Percentiles rank a stretch among this genome's conserved stretches.
These are phyloP conservation scores for Pelecanoides urinatrix DNA, from an alignment of 2,113 vertebrate species.

Conservation along the genomic window DNA sequence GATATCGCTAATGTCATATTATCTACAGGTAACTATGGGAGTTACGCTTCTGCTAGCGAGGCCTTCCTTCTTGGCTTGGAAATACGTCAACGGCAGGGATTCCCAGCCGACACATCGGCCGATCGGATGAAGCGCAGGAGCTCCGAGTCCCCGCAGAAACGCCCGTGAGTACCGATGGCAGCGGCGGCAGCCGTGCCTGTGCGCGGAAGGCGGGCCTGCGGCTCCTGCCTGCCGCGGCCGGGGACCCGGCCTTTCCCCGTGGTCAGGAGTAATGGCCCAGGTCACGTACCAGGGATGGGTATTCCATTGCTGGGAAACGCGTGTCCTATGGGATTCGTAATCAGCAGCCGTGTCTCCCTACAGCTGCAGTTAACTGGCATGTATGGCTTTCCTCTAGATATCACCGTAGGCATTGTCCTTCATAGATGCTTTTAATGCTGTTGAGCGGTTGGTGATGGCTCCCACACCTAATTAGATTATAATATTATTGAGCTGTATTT, in stretches of 20 bases:
- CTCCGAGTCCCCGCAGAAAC: not conserved
- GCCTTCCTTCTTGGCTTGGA: not conserved
- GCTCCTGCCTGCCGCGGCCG: accelerated
- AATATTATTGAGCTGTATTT: not conserved
- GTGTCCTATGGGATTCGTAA: not conserved
- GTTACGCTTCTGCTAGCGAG: not conserved
- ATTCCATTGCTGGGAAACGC: not conserved
- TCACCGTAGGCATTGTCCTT: too few species aligned
- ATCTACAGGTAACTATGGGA: not conserved
- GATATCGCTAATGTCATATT: accelerated
- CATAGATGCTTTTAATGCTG: not conserved
- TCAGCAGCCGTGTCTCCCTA: not conserved
- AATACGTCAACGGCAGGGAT: not conserved
- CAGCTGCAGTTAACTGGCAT: too few species aligned
- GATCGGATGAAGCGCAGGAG: not conserved
- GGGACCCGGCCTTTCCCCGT: not conserved
- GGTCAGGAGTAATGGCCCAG: too few species aligned
- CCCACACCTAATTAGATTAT: not conserved
- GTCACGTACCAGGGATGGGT: accelerated
- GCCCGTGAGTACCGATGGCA: not conserved
- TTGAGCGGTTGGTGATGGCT: not conserved
- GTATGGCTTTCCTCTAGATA: not conserved
- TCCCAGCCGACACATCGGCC: not conserved
- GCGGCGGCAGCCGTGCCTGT: accelerated
- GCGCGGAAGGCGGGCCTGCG: not conserved